These are phyloP conservation scores for Babylonia areolata DNA, from an alignment of 1,140 invertebrate genomes.

Conservation along the genomic window DNA sequence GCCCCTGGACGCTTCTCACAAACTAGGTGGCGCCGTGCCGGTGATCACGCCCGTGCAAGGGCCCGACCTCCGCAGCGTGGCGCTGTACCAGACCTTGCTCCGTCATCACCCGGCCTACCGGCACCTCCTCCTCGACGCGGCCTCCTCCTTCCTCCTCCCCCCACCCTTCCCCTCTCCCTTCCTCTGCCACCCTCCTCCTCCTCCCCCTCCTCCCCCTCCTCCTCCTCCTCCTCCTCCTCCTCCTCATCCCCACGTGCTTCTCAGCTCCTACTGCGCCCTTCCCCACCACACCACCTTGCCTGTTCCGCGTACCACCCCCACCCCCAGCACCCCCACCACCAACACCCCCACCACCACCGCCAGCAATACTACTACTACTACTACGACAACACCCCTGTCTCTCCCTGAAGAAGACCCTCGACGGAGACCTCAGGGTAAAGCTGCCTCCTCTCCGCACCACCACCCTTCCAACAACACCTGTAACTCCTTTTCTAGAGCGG, in stretches of 20 bases:
- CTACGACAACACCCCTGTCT: too few relatives aligned
- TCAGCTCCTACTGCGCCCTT: too few relatives aligned
- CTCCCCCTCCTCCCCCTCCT: background rate
- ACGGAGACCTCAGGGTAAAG: too few relatives aligned
- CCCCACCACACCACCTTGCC: background rate
- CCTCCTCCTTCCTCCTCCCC: background rate
- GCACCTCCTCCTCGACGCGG: too few relatives aligned
- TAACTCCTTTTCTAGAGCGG: too few relatives aligned
- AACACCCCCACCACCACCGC: too few relatives aligned
- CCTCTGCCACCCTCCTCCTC: conserved; percentile 14
- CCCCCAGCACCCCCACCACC: background rate
- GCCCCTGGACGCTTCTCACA: background rate
- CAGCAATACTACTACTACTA: too few relatives aligned
- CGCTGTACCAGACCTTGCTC: conserved; percentile 22
- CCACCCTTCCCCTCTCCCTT: conserved; percentile 8
- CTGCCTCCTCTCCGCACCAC: too few relatives aligned
- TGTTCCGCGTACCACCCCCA: background rate
- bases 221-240: background rate
- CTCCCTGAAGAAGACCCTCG: too few relatives aligned
- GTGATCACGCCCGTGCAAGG: conserved; percentile 13
- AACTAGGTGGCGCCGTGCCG: background rate
- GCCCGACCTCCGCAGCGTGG: conserved; percentile 29
- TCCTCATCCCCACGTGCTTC: background rate
- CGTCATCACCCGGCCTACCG: conserved; percentile 32
- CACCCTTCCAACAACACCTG: too few relatives aligned